phyloP scores from a whole-genome alignment of 30 jellyfish, hydroid and myxozoan species.

The Hydra vulgaris region DNA sequence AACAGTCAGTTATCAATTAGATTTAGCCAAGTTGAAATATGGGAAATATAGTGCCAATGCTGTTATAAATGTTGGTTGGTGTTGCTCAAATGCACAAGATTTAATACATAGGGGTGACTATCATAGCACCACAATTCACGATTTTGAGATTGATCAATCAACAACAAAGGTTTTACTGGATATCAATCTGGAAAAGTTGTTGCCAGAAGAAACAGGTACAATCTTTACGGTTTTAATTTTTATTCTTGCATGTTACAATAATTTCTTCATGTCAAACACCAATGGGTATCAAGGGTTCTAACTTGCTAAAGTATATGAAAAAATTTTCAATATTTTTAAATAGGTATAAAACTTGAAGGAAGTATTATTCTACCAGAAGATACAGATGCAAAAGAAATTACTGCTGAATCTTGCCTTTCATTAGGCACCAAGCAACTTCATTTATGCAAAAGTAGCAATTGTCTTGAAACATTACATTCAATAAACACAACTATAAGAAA shows the following conservation, averaged over 20 bases:
- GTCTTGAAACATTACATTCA: background rate
- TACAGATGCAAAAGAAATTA: background rate
- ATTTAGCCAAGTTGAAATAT: background rate
- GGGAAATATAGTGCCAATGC: conserved; percentile 6
- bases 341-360: conserved; percentile 19
- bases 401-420: conserved; percentile 21
- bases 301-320: background rate
- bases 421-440: conserved; percentile 6
- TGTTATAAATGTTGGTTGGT: conserved; percentile 26
- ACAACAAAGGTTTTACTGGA: conserved; percentile 1
- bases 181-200: background rate
- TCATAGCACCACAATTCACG: conserved; percentile 27
- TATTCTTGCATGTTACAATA: background rate
- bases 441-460: conserved; percentile 9
- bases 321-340: background rate
- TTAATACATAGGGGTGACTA: conserved; percentile 16
- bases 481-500: conserved; percentile 4
- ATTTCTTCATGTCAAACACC: no score
- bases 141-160: background rate
- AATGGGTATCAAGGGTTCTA: no score
- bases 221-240: background rate
- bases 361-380: conserved; percentile 10
- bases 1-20: conserved; percentile 7
- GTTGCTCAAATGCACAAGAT: conserved; percentile 17
- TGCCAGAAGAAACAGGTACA: conserved; percentile 20